phyloP scores from a whole-genome alignment of 2,113 vertebrate genomes.

The Osmerus mordax region DNA sequence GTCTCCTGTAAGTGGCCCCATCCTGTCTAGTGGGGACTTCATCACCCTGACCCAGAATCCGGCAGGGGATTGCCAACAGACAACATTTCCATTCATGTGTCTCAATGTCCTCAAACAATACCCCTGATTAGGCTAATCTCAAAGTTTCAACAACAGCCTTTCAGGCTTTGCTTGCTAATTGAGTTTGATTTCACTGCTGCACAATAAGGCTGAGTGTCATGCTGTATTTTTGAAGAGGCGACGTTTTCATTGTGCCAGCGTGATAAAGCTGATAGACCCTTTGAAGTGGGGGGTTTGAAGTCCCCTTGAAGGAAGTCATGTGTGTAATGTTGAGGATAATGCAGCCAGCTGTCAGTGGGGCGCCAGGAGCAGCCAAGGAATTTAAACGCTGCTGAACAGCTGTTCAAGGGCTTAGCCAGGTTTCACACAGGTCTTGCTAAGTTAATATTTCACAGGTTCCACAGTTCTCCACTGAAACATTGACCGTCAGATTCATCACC shows the following conservation, averaged over 20 bases:
- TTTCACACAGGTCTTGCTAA: conserved; percentile 35
- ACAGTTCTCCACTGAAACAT: conserved; percentile 10
- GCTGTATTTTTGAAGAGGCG: conserved; percentile 52
- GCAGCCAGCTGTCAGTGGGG: conserved; percentile 59
- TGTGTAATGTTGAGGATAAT: conserved; percentile 61
- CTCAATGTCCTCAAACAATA: conserved; percentile 46
- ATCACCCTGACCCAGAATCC: conserved; percentile 3
- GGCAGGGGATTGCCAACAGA: background rate
- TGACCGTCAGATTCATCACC: conserved; percentile 8
- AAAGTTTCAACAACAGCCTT: conserved; percentile 41
- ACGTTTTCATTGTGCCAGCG: conserved; percentile 52
- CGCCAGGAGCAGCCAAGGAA: conserved; percentile 45
- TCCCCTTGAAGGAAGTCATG: conserved; percentile 58
- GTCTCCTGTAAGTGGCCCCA: conserved; percentile 32
- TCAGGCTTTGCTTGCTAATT: conserved; percentile 55
- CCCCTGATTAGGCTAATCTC: conserved; percentile 51
- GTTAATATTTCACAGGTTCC: conserved; percentile 45
- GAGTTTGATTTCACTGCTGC: conserved; percentile 59
- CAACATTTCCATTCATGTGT: conserved; percentile 10
- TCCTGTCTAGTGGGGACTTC: conserved; percentile 25
- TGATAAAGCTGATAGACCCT: conserved; percentile 54
- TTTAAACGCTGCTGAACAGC: conserved; percentile 46
- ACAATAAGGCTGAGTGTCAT: conserved; percentile 50
- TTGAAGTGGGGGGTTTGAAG: conserved; percentile 58
- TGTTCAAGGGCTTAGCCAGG: conserved; percentile 46